Base-by-base conservation (phyloP, 2,797 vertebrate species). In the Nannoperca australis region DNA sequence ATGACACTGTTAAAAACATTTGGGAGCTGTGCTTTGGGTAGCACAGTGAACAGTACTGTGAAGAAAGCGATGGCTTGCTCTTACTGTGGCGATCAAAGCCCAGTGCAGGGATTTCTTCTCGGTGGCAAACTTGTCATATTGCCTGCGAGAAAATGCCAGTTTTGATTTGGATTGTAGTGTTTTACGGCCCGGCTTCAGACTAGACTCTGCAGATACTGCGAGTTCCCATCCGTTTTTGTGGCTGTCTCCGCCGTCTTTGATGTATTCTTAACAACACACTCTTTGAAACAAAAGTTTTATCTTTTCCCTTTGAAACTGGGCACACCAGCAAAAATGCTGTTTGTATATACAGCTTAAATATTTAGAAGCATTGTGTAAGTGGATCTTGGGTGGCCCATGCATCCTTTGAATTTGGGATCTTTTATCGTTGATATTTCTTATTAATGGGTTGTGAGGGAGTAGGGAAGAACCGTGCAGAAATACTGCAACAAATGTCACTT, bases 281-380 rank as follows among this genome's bases (percentile, higher is more conserved):
- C 45, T 69, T 85, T 87, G 66, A 81, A 80, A 84, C 65, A 67
- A 70, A 76, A 76, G 60, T 81, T 73, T 66, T 68, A 55, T 84
- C 66, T 89, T 72, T 47, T 85, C 76, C 56, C 73, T 89, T 61
- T 84, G 72, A 85, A 85, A 85, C 68, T 78, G 76, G 70, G 69
- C 68, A 67, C 32, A 70, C 84, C 75, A 83, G 73, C 62, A 85
- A 58, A 85, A 82, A 66, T 24, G 18, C 74, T 69, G 73, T 74
- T 85, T 92, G 73, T 86, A 73, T 83, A 69, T 73, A 83, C 66
- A 78, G 27, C 76, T 91, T 70, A 87, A 91, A 88, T 89, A 86
- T 88, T 88, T 83, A 90, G 70, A 77, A 65, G 71, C 51, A 66
- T 82, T 70, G 74, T 84, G 67, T 70, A 61, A 81, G 86, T 76